Base-by-base conservation (phyloP, 2,797 vertebrate genomes). In the Apogon talboti region DNA sequence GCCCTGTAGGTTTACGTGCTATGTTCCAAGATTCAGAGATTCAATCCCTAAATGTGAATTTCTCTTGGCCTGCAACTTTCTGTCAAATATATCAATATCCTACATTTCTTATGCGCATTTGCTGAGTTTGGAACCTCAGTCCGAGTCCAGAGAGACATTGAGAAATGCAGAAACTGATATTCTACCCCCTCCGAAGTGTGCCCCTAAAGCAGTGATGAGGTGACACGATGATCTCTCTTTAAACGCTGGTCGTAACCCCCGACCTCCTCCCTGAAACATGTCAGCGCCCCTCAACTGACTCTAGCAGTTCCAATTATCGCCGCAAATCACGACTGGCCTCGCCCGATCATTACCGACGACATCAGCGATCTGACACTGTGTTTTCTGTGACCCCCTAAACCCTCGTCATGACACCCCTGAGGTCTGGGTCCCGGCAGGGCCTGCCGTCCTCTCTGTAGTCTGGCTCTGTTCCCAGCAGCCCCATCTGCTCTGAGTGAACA, bases 401-500 rank as follows among this genome's bases (percentile, higher is more conserved):
- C 61, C 35, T 38, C 15, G 14, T 55, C 57, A 53, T 35, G 62
- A 71, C 83, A 74, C 81, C 43, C 10, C 53, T 12, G 50, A 75
- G 68, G 48, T 56, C 75, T 74, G 63, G 11, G 82, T 69, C 70
- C 71, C 58, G 7, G 52, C 60, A 62, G 71, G 72, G 57, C 59
- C 43, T 70, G 70, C 70, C 71, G 82, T 78, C 75, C 13, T 49
- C 63, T 49, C 63, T 55, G 51, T n/a, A 51, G 66, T 71, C 78
- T 91, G 90, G 88, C 87, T 78, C 62, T 2, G 72, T 75, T 92
- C 87, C 87, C 85, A 70, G 66, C 79, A 58, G 76, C 74, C 87
- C 91, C 90, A 93, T 93, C 89, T 93, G 90, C 89, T 91, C 81
- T 12, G 55, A 90, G 84, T 74, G 85, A 92, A 89, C 78, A 69